A percentile compares a stretch with the other conserved stretches of the same genome.
These are phyloP conservation scores for Drosophila mayri DNA, from an alignment of 1,140 invertebrate species.

Conservation along the genomic window DNA sequence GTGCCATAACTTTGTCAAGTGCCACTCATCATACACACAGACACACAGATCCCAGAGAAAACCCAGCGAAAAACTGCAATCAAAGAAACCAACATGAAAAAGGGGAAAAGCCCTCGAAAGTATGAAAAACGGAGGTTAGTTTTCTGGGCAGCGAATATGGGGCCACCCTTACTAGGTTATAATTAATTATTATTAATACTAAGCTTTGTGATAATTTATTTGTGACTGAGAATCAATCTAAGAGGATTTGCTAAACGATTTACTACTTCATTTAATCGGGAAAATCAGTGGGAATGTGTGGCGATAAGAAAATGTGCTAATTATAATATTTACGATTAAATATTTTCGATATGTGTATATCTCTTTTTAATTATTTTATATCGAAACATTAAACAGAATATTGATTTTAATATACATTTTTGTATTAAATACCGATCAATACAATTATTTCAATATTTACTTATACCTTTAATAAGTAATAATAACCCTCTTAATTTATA, in stretches of 20 bases:
- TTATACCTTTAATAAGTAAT: no score
- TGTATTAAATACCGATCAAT: not conserved
- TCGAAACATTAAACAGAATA: not conserved
- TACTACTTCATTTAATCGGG: no score
- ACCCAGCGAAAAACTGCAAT: conserved; percentile 42
- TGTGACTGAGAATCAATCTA: not conserved
- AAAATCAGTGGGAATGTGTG: no score
- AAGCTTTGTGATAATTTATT: not conserved
- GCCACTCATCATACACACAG: conserved; percentile 33
- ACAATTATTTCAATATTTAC: not conserved
- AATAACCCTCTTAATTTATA: no score
- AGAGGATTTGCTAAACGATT: not conserved
- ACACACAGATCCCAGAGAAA: conserved; percentile 6
- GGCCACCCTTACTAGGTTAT: not conserved
- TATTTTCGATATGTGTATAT: not conserved
- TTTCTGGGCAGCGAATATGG: not conserved
- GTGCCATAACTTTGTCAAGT: conserved; percentile 62
- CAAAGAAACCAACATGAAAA: conserved; percentile 35
- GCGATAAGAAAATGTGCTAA: no score
- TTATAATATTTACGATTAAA: no score
- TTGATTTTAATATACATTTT: not conserved
- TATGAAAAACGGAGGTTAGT: not conserved
- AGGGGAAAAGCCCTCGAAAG: not conserved
- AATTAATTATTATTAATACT: not conserved
- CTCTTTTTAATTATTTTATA: no score